Conservation (phyloP, 2,888 invertebrate species). For the Cantharis rufa region DNA sequence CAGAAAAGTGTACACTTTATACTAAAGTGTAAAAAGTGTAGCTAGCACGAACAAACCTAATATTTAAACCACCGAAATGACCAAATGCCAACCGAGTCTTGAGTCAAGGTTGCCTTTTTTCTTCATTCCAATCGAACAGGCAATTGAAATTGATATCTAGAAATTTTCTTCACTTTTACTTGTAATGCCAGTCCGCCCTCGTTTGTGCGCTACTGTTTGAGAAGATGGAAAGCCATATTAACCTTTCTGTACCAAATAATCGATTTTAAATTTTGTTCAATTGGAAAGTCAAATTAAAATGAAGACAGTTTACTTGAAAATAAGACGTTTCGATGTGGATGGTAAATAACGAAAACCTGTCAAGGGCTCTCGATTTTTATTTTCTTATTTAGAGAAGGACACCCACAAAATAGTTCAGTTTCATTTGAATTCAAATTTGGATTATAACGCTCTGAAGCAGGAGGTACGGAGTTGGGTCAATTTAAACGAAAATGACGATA, state of each 20-base stretch:
- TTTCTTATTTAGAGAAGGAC: conserved; percentile 12
- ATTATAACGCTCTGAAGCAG: conserved; percentile 44
- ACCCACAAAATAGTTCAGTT: conserved; percentile 30
- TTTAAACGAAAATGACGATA: conserved; percentile 48
- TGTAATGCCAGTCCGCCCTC: too few relatives aligned
- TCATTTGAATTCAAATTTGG: conserved; percentile 43
- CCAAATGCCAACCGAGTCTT: too few relatives aligned
- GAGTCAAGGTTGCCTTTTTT: too few relatives aligned
- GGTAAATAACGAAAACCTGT: conserved; percentile 22
- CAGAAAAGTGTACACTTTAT: too few relatives aligned
- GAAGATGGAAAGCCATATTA: not conserved
- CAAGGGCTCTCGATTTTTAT: not conserved
- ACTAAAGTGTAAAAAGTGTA: too few relatives aligned
- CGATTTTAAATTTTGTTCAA: not conserved
- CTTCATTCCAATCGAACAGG: too few relatives aligned
- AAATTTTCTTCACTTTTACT: too few relatives aligned
- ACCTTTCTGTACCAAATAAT: not conserved
- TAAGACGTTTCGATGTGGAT: conserved; percentile 45
- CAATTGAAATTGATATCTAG: too few relatives aligned
- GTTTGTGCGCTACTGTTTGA: not conserved
- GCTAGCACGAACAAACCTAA: too few relatives aligned
- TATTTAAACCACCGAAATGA: too few relatives aligned
- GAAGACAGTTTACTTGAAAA: conserved; percentile 40
- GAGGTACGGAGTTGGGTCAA: conserved; percentile 47
- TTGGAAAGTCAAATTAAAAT: not conserved